A percentile compares a stretch with the other conserved stretches of the same genome.
Conservation (phyloP, 2,797 vertebrate genomes). For the Macrochelys suwanniensis region DNA sequence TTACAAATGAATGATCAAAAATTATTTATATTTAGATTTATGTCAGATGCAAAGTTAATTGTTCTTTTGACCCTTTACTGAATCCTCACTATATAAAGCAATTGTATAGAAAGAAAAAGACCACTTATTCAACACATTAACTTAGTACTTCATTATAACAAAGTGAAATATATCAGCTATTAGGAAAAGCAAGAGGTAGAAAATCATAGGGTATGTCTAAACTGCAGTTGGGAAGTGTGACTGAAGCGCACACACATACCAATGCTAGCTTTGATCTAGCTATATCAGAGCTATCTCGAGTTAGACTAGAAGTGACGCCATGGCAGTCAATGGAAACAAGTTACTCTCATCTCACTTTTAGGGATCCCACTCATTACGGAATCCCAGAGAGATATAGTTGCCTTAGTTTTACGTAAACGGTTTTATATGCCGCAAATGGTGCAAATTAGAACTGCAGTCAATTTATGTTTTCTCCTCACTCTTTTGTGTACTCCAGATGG, state of each 20-base stretch:
- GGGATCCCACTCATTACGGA: not conserved
- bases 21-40: not conserved
- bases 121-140: not conserved
- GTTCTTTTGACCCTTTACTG: not conserved
- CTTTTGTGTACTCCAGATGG: not conserved
- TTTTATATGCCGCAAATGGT: not conserved
- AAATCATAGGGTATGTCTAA: not conserved
- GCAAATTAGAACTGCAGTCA: not conserved
- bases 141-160: not conserved
- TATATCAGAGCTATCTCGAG: not conserved
- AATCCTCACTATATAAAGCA: not conserved
- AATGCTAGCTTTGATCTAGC: not conserved
- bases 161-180: not conserved
- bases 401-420: not conserved
- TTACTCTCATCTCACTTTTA: not conserved
- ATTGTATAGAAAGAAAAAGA: not conserved
- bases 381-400: not conserved
- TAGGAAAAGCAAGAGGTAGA: not conserved
- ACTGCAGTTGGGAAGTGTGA: not conserved
- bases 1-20: constrained; percentile 42
- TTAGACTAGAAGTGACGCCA: not conserved
- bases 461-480: not conserved
- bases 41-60: not conserved
- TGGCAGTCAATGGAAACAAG: not conserved
- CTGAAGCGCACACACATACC: not conserved